phyloP scores from a whole-genome alignment of 1,140 invertebrate species.

The Drosophila ercepeae region DNA sequence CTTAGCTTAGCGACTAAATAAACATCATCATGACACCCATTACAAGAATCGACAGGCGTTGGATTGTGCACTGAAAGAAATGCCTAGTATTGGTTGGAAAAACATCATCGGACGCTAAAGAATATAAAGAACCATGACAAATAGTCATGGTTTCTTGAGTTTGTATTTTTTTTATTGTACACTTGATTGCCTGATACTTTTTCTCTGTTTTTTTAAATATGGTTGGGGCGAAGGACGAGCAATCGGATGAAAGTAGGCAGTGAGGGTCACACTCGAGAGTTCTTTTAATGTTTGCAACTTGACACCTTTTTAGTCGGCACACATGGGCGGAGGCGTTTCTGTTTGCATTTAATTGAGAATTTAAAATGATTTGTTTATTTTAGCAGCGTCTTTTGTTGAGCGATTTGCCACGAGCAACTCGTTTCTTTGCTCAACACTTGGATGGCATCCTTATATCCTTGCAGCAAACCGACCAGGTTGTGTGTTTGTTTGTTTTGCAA shows the following conservation, averaged over 20 bases:
- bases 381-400: constrained; percentile 69
- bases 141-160: not conserved
- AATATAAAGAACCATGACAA: too few relatives aligned
- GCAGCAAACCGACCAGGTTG: constrained; percentile 5
- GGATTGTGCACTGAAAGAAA: constrained; percentile 7
- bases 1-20: constrained; percentile 67
- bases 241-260: not conserved
- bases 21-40: constrained; percentile 77
- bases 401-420: constrained; percentile 64
- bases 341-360: constrained; percentile 80
- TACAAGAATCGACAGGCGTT: constrained; percentile 53
- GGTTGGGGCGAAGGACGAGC: not conserved
- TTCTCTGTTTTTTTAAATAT: not conserved
- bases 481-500: not conserved
- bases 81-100: too few relatives aligned
- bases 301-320: constrained; percentile 61
- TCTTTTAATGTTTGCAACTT: constrained; percentile 70
- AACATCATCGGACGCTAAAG: too few relatives aligned
- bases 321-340: constrained; percentile 19
- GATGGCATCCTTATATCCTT: constrained; percentile 26
- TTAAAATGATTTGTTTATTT: constrained; percentile 80
- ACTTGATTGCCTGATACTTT: not conserved
- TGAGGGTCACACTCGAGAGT: constrained; percentile 60
- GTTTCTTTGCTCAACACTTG: constrained; percentile 70
- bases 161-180: constrained; percentile 7